phyloP scores from a whole-genome alignment of 2,888 invertebrate genomes.

The Pseudanteris insignis region DNA sequence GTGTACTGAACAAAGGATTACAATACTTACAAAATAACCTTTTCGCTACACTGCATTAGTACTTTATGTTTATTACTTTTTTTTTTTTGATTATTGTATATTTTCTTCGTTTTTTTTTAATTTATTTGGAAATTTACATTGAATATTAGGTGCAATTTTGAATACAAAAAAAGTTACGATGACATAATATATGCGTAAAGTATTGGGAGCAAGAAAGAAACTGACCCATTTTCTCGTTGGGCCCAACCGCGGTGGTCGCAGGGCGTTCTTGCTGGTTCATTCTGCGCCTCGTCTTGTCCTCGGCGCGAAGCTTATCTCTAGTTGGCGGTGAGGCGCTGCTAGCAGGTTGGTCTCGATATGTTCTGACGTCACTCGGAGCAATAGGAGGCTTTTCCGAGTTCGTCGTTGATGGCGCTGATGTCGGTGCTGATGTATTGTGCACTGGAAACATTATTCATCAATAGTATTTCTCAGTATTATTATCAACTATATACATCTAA shows the following conservation, averaged over 20 bases:
- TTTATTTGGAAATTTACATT: too few species aligned
- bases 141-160: too few species aligned
- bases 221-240: slow-evolving; percentile 60
- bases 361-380: slow-evolving; percentile 55
- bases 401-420: slow-evolving; percentile 31
- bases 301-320: slow-evolving; percentile 79
- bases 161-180: too few species aligned
- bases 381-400: slow-evolving; percentile 59
- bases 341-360: slow-evolving; percentile 76
- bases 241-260: slow-evolving; percentile 47
- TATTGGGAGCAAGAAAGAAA: slow-evolving; percentile 34
- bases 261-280: slow-evolving; percentile 57
- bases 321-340: slow-evolving; percentile 84
- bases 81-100: too few species aligned
- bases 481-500: too few species aligned
- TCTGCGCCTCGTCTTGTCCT: slow-evolving; percentile 74
- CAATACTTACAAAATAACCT: too few species aligned
- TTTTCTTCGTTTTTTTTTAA: too few species aligned
- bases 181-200: slow-evolving; percentile 30
- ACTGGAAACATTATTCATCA: slow-evolving; percentile 31
- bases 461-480: too few species aligned
- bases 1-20: too few species aligned
- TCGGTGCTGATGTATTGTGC: slow-evolving; percentile 26
- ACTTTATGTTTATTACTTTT: too few species aligned
- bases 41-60: too few species aligned